Percentiles rank a stretch among this genome's conserved stretches.
Conservation (phyloP, 2,888 invertebrate genomes). For the Ectemnius lituratus region DNA sequence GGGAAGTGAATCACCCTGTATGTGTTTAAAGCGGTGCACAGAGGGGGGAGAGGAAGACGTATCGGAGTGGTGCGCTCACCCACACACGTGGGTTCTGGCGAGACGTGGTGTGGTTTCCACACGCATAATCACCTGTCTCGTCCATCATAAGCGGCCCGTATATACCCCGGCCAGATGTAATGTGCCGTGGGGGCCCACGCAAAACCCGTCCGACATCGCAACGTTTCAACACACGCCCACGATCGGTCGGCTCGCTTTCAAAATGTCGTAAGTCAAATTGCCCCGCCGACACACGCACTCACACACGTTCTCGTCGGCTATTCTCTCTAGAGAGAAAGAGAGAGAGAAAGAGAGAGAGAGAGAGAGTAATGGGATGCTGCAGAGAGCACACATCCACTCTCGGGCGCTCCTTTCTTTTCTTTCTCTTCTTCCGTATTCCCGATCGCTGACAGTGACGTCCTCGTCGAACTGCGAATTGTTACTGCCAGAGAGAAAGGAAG, state of each 20-base stretch:
- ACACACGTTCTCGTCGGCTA: slow-evolving; percentile 61
- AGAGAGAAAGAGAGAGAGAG: slow-evolving; percentile 21
- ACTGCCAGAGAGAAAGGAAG: too few species aligned
- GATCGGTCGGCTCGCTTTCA: slow-evolving; percentile 73
- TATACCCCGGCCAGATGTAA: slow-evolving; percentile 70
- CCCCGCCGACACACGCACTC: slow-evolving; percentile 45
- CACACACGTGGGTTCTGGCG: slow-evolving; percentile 25
- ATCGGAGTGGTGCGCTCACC: slow-evolving; percentile 14
- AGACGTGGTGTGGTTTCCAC: slow-evolving; percentile 71
- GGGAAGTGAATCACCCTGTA: too few species aligned
- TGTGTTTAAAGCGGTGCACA: too few species aligned
- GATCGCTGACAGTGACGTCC: slow-evolving; percentile 1
- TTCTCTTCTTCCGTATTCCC: too few species aligned
- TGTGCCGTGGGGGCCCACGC: slow-evolving; percentile 72
- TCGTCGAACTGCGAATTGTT: too few species aligned
- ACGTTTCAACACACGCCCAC: slow-evolving; percentile 77
- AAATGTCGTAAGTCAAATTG: slow-evolving; percentile 76
- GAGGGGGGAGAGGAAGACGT: not conserved
- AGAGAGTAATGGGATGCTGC: too few species aligned
- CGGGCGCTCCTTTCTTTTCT: not conserved
- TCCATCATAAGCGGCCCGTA: slow-evolving; percentile 71
- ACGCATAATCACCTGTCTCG: slow-evolving; percentile 77
- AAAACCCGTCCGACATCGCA: slow-evolving; percentile 74
- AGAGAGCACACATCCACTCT: not conserved
- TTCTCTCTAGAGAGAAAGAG: not conserved